Conservation (phyloP, 2,888 invertebrate species). For the Phalangium opilio region DNA sequence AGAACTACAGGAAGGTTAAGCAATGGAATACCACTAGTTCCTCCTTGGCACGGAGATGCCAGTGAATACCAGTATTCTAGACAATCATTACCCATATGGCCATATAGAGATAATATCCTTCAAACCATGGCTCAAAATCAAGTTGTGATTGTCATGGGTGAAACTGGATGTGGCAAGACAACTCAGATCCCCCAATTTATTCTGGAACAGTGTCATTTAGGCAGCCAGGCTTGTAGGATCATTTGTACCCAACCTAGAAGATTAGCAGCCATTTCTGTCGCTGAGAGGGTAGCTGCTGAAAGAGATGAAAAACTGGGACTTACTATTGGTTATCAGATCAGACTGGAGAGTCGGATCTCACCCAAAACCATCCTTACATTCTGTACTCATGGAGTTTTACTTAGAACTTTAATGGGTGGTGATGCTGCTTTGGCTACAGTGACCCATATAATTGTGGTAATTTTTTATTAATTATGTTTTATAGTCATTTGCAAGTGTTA, state of each 20-base stretch:
- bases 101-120: conserved; percentile 47
- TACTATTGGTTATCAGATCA: conserved; percentile 75
- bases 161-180: conserved; percentile 88
- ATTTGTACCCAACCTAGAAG: conserved; percentile 86
- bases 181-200: conserved; percentile 91
- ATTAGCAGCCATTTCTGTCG: conserved; percentile 74
- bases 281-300: conserved; percentile 78
- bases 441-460: conserved; percentile 49
- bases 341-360: conserved; percentile 65
- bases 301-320: conserved; percentile 60
- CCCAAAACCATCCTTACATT: conserved; percentile 67
- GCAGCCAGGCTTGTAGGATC: conserved; percentile 54
- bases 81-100: conserved; percentile 52
- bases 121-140: conserved; percentile 48
- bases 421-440: conserved; percentile 48
- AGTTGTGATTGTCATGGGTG: conserved; percentile 44
- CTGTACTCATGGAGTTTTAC: conserved; percentile 78
- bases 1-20: conserved; percentile 48
- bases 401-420: conserved; percentile 72
- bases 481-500: not conserved
- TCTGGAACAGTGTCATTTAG: conserved; percentile 51
- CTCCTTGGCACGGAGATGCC: conserved; percentile 32
- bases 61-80: conserved; percentile 31
- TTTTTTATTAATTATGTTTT: conserved; percentile 11
- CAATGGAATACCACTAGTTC: conserved; percentile 50